Conservation (phyloP, 2,888 invertebrate species). For the Clunio marinus region DNA sequence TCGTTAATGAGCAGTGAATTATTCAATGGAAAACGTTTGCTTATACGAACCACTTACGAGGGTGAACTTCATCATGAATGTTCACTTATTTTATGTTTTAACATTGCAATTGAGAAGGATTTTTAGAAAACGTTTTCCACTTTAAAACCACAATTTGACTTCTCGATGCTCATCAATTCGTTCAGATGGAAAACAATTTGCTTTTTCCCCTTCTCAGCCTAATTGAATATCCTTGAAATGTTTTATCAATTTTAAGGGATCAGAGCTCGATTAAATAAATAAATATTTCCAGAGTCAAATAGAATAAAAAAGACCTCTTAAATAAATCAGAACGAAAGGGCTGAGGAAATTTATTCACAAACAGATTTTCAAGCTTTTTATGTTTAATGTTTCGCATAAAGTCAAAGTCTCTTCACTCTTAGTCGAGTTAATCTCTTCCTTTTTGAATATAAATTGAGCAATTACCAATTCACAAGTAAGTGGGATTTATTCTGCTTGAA, state of each 20-base stretch:
- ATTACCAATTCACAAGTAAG: not conserved
- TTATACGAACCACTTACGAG: not conserved
- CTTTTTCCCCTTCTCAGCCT: not conserved
- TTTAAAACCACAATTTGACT: constrained; percentile 6
- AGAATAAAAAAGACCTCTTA: not conserved
- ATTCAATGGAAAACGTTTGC: constrained; percentile 11
- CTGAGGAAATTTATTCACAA: constrained; percentile 8
- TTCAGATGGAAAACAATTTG: not conserved
- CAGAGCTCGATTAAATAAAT: not conserved
- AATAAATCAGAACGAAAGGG: not conserved
- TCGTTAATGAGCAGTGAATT: constrained; percentile 31
- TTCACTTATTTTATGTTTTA: constrained; percentile 4
- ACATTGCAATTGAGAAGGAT: not conserved
- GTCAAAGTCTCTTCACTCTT: not conserved
- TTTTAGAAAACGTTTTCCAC: not conserved
- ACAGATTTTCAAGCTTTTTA: constrained; percentile 13
- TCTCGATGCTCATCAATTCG: constrained; percentile 20
- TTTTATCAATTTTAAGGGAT: constrained; percentile 18
- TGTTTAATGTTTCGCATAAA: not conserved
- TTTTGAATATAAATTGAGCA: constrained; percentile 22
- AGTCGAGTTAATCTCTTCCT: not conserved
- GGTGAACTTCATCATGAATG: not conserved
- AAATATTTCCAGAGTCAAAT: not conserved
- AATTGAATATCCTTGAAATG: constrained; percentile 18
- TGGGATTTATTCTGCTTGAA: constrained; percentile 11